Base-by-base conservation (phyloP, 2,888 invertebrate genomes). In the Drosophila greeni region DNA sequence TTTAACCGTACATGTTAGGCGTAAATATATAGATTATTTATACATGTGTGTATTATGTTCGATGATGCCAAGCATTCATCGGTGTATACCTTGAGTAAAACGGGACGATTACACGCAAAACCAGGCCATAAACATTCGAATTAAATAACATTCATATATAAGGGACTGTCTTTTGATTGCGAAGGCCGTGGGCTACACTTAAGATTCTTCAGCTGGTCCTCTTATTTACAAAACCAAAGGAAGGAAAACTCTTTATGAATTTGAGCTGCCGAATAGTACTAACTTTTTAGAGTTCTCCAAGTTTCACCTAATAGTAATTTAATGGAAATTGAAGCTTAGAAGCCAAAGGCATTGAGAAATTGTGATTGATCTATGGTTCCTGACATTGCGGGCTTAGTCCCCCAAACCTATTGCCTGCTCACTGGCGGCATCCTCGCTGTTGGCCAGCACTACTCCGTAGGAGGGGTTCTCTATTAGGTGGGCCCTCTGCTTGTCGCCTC, bases 401-500 rank as follows among this genome's bases (percentile, higher is more conserved):
- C 54, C 76, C 34, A 67, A 16, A 0, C 66, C 70, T n/a, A 73
- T 72, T 42, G 72, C 73, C 37, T 74, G 70, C 29, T 83, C 80
- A 12, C 61, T 65, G 14, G 74, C 57, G 2, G 56, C 53, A 16
- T 78, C 76, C n/a, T 72, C 75, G 16, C 70, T 72, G 26, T 67
- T 74, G 4, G 82, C 78, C 66, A 84, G 36, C 0, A 81, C 73
- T 2, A 85, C 85, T 0, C 86, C 86, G 40, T 85, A 87, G 7
- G 78, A 81, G 9, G 87, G 86, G 68, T 85, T 84, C 64, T 88
- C 88, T 36, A 87, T 82, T 0, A 88, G 74, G 14, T 86, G 79
- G 1, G 80, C 79, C 4, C 79, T 80, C 20, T 85, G 85, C 39
- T 86, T 85, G 5, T 84, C 84, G 5, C 67, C 49, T 1, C 18